Evolutionary conservation across 1,140 invertebrate species (phyloP), one percentile per base, ranked within the genome.

Genomic region (Watersipora subatra): DNA sequence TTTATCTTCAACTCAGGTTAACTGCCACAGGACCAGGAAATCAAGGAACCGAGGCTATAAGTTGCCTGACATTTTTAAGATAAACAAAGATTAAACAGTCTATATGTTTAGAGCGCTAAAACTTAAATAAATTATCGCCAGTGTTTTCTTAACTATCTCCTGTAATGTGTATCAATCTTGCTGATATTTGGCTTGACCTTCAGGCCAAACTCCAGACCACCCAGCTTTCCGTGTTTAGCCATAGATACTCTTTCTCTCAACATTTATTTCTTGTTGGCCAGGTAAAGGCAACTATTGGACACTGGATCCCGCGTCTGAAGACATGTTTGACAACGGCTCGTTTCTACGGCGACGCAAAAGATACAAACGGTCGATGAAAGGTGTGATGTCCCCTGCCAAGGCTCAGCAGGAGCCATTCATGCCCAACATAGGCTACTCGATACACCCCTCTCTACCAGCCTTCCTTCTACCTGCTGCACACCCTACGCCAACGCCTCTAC

Each of bases 261-360:
- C n/a, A 46, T 46, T 46, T 58, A 56, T n/a, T 56, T 28, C 19
- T 58, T 46, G 7, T 46, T n/a, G 34, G 7, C n/a, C 34, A 46
- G 75, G 78, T 7, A 99, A 99, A 74, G 96, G 96, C 0, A 99
- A 98, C 75, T 99, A 98, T 79, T 99, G 96, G 96, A 95, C 93
- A 0, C 78, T 99, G 58, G 94, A 99, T 80, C 96, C 96, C 0
- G 81, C 92, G 64, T 91, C 91, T 0, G 93, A 97, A 75, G 92
- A 98, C 74, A 99, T 99, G 97, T 99, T 99, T 74, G 96, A 99
- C 76, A 99, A 99, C 77, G 97, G 97, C 0, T 94, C 91, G 74
- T 99, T 99, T 75, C 82, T 99, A 56, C 80, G 96, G 2, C 84
- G 96, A 22, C 80, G 96, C 63, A 99, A 99, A 80, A 84, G 96